Conservation (phyloP, 2,113 vertebrate genomes). For the Alosa alosa region DNA sequence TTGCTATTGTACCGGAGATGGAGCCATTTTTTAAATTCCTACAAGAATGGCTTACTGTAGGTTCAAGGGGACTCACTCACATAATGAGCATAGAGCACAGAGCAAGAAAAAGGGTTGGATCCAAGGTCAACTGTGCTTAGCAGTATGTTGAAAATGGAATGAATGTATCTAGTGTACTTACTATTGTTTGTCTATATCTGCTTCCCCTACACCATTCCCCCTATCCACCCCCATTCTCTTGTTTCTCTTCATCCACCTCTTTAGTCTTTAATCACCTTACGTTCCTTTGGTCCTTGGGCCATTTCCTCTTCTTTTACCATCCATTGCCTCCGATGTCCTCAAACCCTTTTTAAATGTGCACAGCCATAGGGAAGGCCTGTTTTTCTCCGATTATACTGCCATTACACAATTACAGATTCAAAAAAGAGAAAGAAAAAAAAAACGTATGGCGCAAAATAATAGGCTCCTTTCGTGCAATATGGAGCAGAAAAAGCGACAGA, state of each 20-base stretch:
- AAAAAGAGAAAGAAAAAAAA: conserved; percentile 38
- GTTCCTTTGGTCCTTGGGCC: conserved; percentile 32
- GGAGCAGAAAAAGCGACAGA: conserved; percentile 62
- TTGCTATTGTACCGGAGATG: too few relatives aligned
- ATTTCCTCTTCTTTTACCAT: conserved; percentile 29
- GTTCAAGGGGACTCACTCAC: conserved; percentile 30
- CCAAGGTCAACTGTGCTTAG: conserved; percentile 48
- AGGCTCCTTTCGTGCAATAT: conserved; percentile 61
- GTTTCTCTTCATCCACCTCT: conserved; percentile 33
- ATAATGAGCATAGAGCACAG: conserved; percentile 31
- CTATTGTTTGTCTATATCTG: conserved; percentile 8
- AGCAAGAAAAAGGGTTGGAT: conserved; percentile 23
- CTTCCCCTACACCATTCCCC: too few relatives aligned
- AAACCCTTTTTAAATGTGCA: conserved; percentile 26
- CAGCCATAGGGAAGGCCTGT: conserved; percentile 31
- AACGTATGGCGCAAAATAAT: conserved; percentile 65
- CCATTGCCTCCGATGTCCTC: conserved; percentile 49
- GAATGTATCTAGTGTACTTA: conserved; percentile 24
- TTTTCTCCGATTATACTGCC: conserved; percentile 54
- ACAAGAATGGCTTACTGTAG: conserved; percentile 13
- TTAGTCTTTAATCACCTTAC: conserved; percentile 43
- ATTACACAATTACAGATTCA: conserved; percentile 50
- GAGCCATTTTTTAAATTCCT: neutral
- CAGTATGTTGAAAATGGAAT: conserved; percentile 30
- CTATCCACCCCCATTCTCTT: too few relatives aligned